Evolutionary conservation across 2,888 invertebrate genomes (phyloP), one percentile per base, ranked within the genome.

Genomic region (Chamaedrilus cognettii): DNA sequence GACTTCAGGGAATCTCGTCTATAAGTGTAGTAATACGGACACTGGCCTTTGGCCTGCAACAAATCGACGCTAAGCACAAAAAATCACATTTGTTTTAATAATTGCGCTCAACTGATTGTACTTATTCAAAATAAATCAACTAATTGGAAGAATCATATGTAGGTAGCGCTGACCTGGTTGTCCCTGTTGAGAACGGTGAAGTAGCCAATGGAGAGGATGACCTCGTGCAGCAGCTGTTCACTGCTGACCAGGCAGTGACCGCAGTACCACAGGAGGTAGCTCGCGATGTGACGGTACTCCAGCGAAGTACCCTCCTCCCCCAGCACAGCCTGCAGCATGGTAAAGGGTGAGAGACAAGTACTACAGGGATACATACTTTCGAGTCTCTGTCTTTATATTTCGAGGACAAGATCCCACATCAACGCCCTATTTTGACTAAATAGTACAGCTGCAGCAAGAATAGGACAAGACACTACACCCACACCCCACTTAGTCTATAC

Each of bases 251-350:
- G 33, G 51, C 65, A 77, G 59, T 80, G 76, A 26, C 72, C 73
- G 69, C 81, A 82, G 79, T 83, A 87, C 86, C 91, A 91, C 72
- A 94, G 87, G 64, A 94, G 86, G 78, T 93, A 89, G 67, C 91
- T 90, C 42, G 91, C 89, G 61, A 94, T 92, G 76, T 94, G 91
- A 1, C 94, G 88, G 85, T 94, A 92, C 83, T 94, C 93, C 50
- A 94, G 85, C 2, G 91, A 93, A 32, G 91, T 90, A 0, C 92
- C 93, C 84, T 94, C 94, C 19, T 91, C 90, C 31, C 90, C 90
- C 67, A 95, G 87, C 3, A 85, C 80, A 71, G 77, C 78, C 86
- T 86, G 78, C 26, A n/a, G n/a, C n/a, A n/a, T n/a, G n/a, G n/a
- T n/a, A n/a, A n/a, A n/a, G n/a, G n/a, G n/a, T 76, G 32, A 26